These are phyloP conservation scores for Eristalinus aeneus DNA, from an alignment of 2,888 invertebrate genomes.

Conservation along the genomic window DNA sequence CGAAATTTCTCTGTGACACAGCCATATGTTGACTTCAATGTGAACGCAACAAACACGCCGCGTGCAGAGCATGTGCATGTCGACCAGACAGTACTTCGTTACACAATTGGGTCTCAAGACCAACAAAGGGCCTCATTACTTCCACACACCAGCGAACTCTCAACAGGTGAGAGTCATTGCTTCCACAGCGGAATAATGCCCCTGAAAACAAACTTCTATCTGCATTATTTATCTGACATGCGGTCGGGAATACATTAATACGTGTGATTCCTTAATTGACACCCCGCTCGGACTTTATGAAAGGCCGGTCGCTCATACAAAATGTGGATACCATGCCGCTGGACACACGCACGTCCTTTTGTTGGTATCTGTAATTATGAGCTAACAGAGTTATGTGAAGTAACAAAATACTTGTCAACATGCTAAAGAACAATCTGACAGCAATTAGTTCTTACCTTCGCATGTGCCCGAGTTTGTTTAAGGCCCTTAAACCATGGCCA, in stretches of 20 bases:
- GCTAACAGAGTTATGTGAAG: no score
- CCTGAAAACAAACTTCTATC: not conserved
- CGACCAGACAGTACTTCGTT: not conserved
- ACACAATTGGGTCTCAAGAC: not conserved
- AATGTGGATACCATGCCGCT: no score
- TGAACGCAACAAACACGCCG: not conserved
- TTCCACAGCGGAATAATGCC: not conserved
- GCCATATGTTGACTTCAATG: not conserved
- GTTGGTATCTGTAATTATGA: no score
- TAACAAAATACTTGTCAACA: not conserved
- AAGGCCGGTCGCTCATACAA: not conserved
- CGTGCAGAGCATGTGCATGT: not conserved
- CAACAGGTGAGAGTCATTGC: not conserved
- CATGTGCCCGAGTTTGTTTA: not conserved
- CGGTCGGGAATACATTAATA: not conserved
- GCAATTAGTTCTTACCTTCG: not conserved
- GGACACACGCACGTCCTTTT: no score
- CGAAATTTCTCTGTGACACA: not conserved
- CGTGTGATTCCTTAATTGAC: not conserved
- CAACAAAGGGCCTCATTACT: not conserved
- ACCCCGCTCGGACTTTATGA: not conserved
- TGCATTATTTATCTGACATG: not conserved
- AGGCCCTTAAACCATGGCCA: not conserved
- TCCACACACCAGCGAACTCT: not conserved
- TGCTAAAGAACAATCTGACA: not conserved